A percentile compares a stretch with the other conserved stretches of the same genome.
These are phyloP conservation scores for Ibidorhyncha struthersii DNA, from an alignment of 2,113 vertebrate species.

Conservation along the genomic window DNA sequence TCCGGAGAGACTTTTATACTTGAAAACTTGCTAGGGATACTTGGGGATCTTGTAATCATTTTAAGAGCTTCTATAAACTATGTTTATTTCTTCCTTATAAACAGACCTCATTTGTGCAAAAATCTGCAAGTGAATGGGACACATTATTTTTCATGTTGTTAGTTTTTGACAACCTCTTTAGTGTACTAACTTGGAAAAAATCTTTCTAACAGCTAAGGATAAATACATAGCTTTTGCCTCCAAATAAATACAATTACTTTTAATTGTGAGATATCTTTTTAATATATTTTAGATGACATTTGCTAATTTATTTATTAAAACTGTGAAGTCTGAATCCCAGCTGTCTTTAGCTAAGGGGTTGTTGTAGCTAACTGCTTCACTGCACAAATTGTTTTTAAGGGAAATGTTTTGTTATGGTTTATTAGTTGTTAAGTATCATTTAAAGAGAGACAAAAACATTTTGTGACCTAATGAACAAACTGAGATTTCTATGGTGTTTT, in stretches of 20 bases:
- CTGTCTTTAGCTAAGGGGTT: background rate
- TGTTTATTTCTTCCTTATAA: background rate
- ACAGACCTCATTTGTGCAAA: background rate
- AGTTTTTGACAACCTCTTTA: background rate
- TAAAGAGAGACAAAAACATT: background rate
- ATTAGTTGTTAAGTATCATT: background rate
- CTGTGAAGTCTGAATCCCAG: background rate
- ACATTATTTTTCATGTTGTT: background rate
- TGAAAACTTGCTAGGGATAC: background rate
- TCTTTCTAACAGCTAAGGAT: background rate
- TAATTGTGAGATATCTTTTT: background rate
- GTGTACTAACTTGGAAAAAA: background rate
- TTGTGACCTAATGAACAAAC: background rate
- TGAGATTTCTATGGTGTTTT: background rate
- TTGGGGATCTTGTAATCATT: background rate
- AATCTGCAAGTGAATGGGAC: background rate
- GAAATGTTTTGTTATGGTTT: background rate
- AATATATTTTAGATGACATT: background rate
- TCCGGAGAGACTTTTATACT: background rate
- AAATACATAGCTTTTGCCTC: background rate
- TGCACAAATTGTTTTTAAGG: slow-evolving; percentile 1
- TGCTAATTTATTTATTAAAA: slow-evolving; percentile 33
- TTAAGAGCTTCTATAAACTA: background rate
- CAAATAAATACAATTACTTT: background rate
- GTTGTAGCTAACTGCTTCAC: background rate